phyloP scores from a whole-genome alignment of 64 coral and sea anemone species.

The Catalaphyllia jardinei region DNA sequence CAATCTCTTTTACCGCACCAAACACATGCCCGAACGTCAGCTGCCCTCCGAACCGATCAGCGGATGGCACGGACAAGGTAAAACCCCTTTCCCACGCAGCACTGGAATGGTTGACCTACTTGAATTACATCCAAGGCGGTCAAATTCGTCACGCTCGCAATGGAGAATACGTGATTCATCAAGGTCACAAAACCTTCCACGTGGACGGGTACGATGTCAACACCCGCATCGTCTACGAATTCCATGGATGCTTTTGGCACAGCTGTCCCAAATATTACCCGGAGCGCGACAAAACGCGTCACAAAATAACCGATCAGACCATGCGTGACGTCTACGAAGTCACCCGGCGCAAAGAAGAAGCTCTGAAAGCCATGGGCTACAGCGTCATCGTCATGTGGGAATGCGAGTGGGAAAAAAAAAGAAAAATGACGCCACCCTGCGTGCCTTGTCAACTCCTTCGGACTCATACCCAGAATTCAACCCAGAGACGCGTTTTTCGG shows the following conservation, averaged over 20 bases:
- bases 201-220: neutral
- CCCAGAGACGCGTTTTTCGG: neutral
- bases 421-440: too few species aligned
- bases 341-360: neutral
- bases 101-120: neutral
- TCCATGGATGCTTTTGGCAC: slow-evolving; percentile 24
- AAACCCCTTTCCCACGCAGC: slow-evolving; percentile 24
- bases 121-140: too few species aligned
- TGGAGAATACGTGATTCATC: neutral
- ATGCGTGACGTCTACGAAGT: neutral
- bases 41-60: slow-evolving; percentile 30
- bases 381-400: neutral
- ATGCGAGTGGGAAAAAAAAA: neutral
- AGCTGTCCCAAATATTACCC: slow-evolving; percentile 22
- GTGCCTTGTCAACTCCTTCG: neutral
- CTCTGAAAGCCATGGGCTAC: neutral
- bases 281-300: neutral
- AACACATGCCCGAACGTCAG: neutral
- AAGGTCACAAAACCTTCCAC: too few species aligned
- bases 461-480: neutral
- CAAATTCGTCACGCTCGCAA: too few species aligned
- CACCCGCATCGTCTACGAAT: slow-evolving; percentile 10
- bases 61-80: neutral
- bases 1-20: neutral
- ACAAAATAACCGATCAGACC: neutral